These are phyloP conservation scores for Sabatieria punctata DNA, from an alignment of 2,888 invertebrate genomes.

Conservation along the genomic window DNA sequence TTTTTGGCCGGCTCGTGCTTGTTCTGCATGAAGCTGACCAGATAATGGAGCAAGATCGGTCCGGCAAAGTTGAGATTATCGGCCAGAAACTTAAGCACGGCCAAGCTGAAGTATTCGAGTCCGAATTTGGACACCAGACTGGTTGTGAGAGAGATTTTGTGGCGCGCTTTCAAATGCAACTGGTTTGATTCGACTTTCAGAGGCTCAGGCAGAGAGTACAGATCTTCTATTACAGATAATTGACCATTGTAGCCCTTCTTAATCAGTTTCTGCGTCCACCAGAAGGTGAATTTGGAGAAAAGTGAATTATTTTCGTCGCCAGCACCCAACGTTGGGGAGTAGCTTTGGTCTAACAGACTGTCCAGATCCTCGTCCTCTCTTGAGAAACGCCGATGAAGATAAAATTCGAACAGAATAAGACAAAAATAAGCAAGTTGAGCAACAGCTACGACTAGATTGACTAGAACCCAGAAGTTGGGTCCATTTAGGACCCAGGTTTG, in stretches of 20 bases:
- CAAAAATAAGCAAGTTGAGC: too few species aligned
- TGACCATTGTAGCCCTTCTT: conserved; percentile 56
- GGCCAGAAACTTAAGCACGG: conserved; percentile 58
- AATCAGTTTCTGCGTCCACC: conserved; percentile 22
- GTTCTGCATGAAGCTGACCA: conserved; percentile 61
- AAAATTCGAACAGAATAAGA: too few species aligned
- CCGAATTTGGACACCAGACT: conserved; percentile 35
- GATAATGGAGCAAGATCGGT: conserved; percentile 63
- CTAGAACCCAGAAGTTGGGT: too few species aligned
- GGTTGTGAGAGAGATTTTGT: neutral
- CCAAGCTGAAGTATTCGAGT: conserved; percentile 62
- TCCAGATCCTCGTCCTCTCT: too few species aligned
- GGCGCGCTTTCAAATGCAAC: neutral
- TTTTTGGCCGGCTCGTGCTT: conserved; percentile 38
- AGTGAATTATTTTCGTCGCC: conserved; percentile 11
- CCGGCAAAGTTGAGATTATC: conserved; percentile 72
- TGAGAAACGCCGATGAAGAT: too few species aligned
- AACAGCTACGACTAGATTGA: too few species aligned
- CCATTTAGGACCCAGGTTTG: too few species aligned
- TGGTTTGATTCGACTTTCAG: conserved; percentile 47
- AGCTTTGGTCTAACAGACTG: too few species aligned
- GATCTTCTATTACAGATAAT: conserved; percentile 55
- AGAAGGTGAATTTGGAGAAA: conserved; percentile 20
- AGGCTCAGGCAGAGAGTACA: conserved; percentile 58
- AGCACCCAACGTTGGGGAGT: too few species aligned